Conservation (phyloP, 53 echinoderm and acorn worm genomes). For the Paelopatides confundens region DNA sequence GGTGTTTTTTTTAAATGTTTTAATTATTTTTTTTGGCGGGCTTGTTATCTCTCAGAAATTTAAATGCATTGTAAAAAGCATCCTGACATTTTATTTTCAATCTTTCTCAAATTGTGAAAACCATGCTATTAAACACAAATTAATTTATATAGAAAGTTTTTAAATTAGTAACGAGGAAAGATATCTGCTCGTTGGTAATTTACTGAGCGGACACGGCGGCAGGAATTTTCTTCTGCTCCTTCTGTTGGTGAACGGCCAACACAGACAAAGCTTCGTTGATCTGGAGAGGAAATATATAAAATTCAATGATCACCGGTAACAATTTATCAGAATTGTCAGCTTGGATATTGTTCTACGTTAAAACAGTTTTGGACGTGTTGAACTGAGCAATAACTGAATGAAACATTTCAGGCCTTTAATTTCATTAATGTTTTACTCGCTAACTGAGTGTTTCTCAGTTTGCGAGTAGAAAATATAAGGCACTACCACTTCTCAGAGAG, state of each 20-base stretch:
- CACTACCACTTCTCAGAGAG: too few species aligned
- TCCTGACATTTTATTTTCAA: slow-evolving; percentile 38
- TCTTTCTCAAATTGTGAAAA: neutral
- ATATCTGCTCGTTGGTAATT: neutral
- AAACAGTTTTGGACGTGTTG: too few species aligned
- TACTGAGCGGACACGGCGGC: neutral
- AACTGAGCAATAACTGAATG: too few species aligned
- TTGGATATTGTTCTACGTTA: too few species aligned
- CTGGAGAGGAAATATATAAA: neutral
- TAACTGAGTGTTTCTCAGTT: too few species aligned
- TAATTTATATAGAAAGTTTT: too few species aligned
- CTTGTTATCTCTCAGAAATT: slow-evolving; percentile 39
- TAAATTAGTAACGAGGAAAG: neutral
- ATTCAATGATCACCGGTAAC: neutral
- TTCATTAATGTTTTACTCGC: too few species aligned
- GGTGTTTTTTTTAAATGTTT: neutral
- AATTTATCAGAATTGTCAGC: too few species aligned
- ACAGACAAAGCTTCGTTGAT: slow-evolving; percentile 23
- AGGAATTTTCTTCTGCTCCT: slow-evolving; percentile 28
- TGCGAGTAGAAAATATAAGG: too few species aligned
- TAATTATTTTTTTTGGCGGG: slow-evolving; percentile 14
- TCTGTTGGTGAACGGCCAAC: slow-evolving; percentile 38
- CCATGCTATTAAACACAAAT: too few species aligned
- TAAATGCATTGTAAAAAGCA: slow-evolving; percentile 9
- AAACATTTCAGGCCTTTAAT: too few species aligned